Percentiles rank a stretch among this genome's conserved stretches.
Evolutionary conservation across 2,113 vertebrate species (phyloP).

Genomic region (Trachemys scripta): DNA sequence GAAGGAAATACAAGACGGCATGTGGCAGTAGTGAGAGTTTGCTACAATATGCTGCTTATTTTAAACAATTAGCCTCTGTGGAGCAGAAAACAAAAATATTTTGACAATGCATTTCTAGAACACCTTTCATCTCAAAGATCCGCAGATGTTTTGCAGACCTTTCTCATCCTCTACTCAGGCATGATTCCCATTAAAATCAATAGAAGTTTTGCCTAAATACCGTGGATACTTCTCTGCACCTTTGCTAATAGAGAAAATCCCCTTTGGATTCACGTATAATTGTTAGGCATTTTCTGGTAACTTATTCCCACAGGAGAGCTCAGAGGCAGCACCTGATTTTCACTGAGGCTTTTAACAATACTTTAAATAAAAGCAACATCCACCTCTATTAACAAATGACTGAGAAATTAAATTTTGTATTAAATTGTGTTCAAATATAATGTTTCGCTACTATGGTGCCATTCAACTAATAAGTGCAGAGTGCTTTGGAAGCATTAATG

Average conservation of each 20-base stretch:
- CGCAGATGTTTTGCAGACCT: neutral
- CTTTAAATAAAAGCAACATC: neutral
- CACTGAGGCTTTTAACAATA: neutral
- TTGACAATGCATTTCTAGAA: neutral
- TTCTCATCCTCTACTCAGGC: neutral
- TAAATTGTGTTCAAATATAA: neutral
- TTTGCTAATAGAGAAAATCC: neutral
- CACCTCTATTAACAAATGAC: neutral
- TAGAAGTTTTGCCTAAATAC: neutral
- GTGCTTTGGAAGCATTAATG: slow-evolving; percentile 22
- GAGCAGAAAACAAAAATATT: neutral
- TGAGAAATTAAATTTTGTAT: neutral
- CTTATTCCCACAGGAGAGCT: slow-evolving; percentile 15
- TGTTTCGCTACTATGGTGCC: neutral
- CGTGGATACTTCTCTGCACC: slow-evolving; percentile 7
- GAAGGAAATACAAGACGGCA: neutral
- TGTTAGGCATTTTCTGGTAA: neutral
- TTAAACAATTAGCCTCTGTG: neutral
- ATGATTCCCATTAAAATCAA: neutral
- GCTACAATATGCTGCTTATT: neutral
- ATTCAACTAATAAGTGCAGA: neutral
- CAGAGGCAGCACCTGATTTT: neutral
- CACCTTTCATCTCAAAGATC: neutral
- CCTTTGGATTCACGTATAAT: slow-evolving; percentile 22
- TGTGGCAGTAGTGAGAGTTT: neutral